These are phyloP conservation scores for Operophtera brumata DNA, from an alignment of 2,888 invertebrate species.

Conservation along the genomic window DNA sequence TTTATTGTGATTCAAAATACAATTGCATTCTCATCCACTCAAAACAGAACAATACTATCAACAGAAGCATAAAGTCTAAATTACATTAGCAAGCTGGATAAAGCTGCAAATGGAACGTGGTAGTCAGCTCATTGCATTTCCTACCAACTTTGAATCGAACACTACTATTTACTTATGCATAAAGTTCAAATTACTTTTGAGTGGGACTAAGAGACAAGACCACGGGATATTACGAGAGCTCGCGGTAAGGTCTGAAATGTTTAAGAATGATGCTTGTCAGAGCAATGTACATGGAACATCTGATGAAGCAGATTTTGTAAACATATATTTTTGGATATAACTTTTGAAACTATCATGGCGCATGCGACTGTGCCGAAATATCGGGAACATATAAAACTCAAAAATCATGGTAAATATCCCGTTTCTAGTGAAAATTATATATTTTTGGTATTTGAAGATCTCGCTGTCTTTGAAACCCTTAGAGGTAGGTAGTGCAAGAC, in stretches of 20 bases:
- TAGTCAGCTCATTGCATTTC: background rate
- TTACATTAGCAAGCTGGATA: conserved; percentile 31
- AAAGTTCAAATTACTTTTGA: background rate
- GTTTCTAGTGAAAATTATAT: too few relatives aligned
- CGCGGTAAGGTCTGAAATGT: conserved; percentile 60
- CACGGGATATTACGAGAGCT: conserved; percentile 15
- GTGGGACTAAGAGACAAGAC: background rate
- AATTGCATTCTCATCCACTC: conserved; percentile 47
- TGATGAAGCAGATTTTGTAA: conserved; percentile 48
- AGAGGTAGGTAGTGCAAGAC: too few relatives aligned
- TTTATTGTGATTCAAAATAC: conserved; percentile 58
- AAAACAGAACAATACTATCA: conserved; percentile 33
- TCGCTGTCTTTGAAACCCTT: too few relatives aligned
- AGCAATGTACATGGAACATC: conserved; percentile 42
- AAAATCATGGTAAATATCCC: too few relatives aligned
- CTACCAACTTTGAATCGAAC: background rate
- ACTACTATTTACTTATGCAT: background rate
- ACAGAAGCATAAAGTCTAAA: conserved; percentile 40
- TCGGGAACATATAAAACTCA: too few relatives aligned
- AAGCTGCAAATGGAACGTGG: conserved; percentile 28
- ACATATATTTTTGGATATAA: too few relatives aligned
- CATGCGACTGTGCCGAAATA: too few relatives aligned
- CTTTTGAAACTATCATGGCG: too few relatives aligned
- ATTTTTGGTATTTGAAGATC: conserved; percentile 15
- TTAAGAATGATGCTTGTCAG: conserved; percentile 70